Conservation (phyloP, 2,888 invertebrate species). For the Vanessa cardui region DNA sequence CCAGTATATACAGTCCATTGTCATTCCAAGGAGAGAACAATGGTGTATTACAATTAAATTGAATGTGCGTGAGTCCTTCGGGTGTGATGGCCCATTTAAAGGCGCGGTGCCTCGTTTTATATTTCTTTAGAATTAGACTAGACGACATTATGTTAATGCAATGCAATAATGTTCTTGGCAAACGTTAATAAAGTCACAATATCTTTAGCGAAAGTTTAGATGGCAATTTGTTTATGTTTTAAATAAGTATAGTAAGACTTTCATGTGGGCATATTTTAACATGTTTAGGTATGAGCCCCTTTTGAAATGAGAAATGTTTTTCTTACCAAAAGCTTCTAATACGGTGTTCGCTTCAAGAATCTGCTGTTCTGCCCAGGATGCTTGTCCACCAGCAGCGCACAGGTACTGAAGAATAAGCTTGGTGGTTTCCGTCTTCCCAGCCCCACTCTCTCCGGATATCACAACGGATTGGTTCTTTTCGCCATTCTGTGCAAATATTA, state of each 20-base stretch:
- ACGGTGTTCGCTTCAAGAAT: slow-evolving; percentile 97
- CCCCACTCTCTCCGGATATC: slow-evolving; percentile 96
- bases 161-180: too few relatives aligned
- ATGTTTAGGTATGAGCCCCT: too few relatives aligned
- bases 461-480: slow-evolving; percentile 90
- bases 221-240: too few relatives aligned
- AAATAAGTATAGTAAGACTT: too few relatives aligned
- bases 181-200: too few relatives aligned
- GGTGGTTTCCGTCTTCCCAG: slow-evolving; percentile 96
- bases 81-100: slow-evolving; percentile 28
- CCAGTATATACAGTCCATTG: slow-evolving; percentile 17
- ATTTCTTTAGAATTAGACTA: neutral
- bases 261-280: too few relatives aligned
- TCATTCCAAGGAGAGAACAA: slow-evolving; percentile 27
- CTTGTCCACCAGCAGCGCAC: slow-evolving; percentile 89
- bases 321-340: slow-evolving; percentile 94
- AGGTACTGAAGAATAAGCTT: slow-evolving; percentile 95
- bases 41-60: slow-evolving; percentile 17
- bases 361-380: slow-evolving; percentile 97
- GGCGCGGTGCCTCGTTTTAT: slow-evolving; percentile 21
- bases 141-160: neutral
- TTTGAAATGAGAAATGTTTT: too few relatives aligned
- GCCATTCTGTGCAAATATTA: slow-evolving; percentile 59
- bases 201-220: too few relatives aligned
- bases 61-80: slow-evolving; percentile 22